Percentiles rank a stretch among this genome's conserved stretches.
Evolutionary conservation across 2,888 invertebrate species (phyloP).

Genomic region (Ophraella communa): DNA sequence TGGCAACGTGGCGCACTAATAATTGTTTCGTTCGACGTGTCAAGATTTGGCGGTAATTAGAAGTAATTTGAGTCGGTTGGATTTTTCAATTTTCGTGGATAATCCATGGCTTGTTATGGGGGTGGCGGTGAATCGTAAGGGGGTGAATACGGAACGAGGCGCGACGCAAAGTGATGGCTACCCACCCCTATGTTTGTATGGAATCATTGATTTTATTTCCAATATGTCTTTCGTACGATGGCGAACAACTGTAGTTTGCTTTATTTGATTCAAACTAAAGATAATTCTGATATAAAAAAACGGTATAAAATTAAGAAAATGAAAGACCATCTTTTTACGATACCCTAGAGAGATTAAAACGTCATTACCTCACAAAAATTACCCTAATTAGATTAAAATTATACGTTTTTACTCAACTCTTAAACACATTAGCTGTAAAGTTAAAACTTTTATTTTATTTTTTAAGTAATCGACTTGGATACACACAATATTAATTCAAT

Average conservation of each 20-base stretch:
- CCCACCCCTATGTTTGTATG: conserved; percentile 40
- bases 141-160: conserved; percentile 8
- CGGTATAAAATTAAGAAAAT: no score
- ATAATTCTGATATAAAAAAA: no score
- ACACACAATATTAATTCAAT: no score
- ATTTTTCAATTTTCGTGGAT: conserved; percentile 25
- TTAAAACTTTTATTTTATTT: no score
- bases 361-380: no score
- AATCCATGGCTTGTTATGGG: conserved; percentile 22
- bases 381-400: no score
- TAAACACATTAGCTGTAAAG: no score
- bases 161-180: conserved; percentile 25
- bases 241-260: conserved; percentile 39
- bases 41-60: conserved; percentile 51
- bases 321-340: no score
- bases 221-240: conserved; percentile 44
- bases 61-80: conserved; percentile 29
- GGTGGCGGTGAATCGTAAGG: conserved; percentile 8
- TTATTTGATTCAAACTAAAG: no score
- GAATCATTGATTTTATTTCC: conserved; percentile 51
- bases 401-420: no score
- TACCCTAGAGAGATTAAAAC: no score
- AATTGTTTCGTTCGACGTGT: conserved; percentile 50
- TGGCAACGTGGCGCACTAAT: conserved; percentile 18
- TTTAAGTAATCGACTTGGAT: no score